phyloP scores from a whole-genome alignment of 1,140 invertebrate genomes.

The Caenorhabditis inopinata region DNA sequence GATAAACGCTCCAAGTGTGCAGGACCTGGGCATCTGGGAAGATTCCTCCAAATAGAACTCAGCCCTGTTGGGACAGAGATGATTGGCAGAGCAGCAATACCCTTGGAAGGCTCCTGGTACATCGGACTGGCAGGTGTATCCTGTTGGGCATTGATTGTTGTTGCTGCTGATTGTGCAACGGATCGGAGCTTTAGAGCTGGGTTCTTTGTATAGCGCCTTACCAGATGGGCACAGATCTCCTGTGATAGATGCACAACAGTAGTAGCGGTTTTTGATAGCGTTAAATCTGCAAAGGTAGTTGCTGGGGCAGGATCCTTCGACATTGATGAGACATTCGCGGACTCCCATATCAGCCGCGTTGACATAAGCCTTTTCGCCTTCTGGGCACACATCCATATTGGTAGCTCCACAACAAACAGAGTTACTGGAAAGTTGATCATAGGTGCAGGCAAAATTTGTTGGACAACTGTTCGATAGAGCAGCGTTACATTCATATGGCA shows the following conservation, averaged over 20 bases:
- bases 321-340: constrained; percentile 62
- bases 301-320: constrained; percentile 60
- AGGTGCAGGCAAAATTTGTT: constrained; percentile 61
- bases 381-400: constrained; percentile 64
- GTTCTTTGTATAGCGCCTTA: constrained; percentile 61
- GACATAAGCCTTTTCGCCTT: constrained; percentile 65
- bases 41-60: constrained; percentile 63
- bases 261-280: constrained; percentile 61
- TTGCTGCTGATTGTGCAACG: constrained; percentile 62
- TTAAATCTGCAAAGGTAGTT: constrained; percentile 65
- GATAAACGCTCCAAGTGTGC: constrained; percentile 64
- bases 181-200: constrained; percentile 62
- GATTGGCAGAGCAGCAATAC: constrained; percentile 61
- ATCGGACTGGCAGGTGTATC: constrained; percentile 59
- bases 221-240: constrained; percentile 63
- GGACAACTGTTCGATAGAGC: constrained; percentile 63
- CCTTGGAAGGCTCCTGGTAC: constrained; percentile 62
- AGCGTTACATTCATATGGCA: constrained; percentile 64
- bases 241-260: constrained; percentile 64
- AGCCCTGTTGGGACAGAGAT: constrained; percentile 63
- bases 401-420: constrained; percentile 65
- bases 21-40: constrained; percentile 62
- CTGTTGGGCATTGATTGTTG: constrained; percentile 59
- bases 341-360: constrained; percentile 64
- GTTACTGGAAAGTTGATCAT: constrained; percentile 62